A percentile compares a stretch with the other conserved stretches of the same genome.
Evolutionary conservation across 2,113 vertebrate genomes (phyloP).

Genomic region (Colinus virginianus): DNA sequence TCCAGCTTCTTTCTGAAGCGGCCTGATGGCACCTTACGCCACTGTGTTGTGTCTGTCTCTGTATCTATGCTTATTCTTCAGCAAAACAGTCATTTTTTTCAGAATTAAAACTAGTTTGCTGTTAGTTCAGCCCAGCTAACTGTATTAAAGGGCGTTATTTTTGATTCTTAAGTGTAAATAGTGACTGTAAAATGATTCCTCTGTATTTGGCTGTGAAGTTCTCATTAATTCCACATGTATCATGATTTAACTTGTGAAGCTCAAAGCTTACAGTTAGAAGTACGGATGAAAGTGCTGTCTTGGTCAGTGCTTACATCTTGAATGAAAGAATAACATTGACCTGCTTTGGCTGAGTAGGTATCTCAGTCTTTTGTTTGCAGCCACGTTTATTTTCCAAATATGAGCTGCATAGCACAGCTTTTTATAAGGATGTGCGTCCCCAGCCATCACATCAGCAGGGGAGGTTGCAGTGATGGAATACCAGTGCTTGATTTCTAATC

Average conservation of each 20-base stretch:
- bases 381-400: neutral
- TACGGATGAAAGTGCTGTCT: neutral
- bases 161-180: neutral
- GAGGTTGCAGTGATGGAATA: neutral
- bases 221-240: fast-evolving
- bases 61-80: neutral
- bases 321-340: neutral
- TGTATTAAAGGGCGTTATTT: neutral
- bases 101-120: neutral
- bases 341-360: neutral
- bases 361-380: neutral
- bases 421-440: neutral
- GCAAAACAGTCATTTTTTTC: neutral
- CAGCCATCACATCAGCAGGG: neutral
- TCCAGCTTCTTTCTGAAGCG: neutral
- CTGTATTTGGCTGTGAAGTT: neutral
- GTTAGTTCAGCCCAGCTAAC: neutral
- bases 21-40: neutral
- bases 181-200: neutral
- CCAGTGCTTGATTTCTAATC: neutral
- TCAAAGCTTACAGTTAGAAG: neutral
- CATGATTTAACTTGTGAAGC: neutral
- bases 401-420: neutral
- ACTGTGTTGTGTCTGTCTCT: neutral
- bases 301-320: neutral